These are phyloP conservation scores for Mesochorus sp. DNA, from an alignment of 2,888 invertebrate genomes.

Conservation along the genomic window DNA sequence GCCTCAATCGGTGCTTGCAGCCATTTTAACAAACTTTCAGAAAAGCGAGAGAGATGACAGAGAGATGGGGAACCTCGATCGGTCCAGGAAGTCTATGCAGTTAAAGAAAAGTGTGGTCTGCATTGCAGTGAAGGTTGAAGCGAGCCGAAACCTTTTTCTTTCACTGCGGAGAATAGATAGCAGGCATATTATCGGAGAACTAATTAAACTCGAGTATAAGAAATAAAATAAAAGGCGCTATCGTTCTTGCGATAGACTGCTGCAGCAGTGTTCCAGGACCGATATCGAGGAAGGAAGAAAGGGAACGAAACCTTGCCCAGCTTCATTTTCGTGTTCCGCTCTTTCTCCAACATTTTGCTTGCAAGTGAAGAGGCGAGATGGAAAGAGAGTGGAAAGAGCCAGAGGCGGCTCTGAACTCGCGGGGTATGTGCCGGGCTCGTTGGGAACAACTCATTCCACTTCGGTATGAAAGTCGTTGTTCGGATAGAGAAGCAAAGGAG, in stretches of 20 bases:
- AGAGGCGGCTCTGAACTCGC: constrained; percentile 24
- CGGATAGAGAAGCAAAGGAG: constrained; percentile 8
- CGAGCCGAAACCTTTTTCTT: constrained; percentile 60
- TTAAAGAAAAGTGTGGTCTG: constrained; percentile 34
- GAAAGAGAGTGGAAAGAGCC: constrained; percentile 37
- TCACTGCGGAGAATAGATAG: constrained; percentile 73
- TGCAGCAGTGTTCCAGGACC: constrained; percentile 49
- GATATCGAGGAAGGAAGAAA: constrained; percentile 55
- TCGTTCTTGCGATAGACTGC: constrained; percentile 73
- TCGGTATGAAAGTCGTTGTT: constrained; percentile 28
- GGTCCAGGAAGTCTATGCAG: constrained; percentile 31
- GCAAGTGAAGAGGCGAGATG: constrained; percentile 28
- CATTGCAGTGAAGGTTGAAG: constrained; percentile 23
- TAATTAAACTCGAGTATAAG: constrained; percentile 80
- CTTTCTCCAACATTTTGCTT: constrained; percentile 18
- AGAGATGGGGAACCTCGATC: constrained; percentile 37
- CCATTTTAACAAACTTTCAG: background rate
- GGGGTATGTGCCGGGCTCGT: constrained; percentile 24
- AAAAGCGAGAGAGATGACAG: constrained; percentile 12
- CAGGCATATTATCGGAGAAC: constrained; percentile 77
- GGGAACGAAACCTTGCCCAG: constrained; percentile 3
- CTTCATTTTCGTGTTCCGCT: constrained; percentile 29
- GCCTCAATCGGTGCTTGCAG: too few species aligned
- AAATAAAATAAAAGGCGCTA: constrained; percentile 78
- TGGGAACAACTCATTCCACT: constrained; percentile 21